Conservation (phyloP, 2,888 invertebrate genomes). For the Nemurella pictetii region DNA sequence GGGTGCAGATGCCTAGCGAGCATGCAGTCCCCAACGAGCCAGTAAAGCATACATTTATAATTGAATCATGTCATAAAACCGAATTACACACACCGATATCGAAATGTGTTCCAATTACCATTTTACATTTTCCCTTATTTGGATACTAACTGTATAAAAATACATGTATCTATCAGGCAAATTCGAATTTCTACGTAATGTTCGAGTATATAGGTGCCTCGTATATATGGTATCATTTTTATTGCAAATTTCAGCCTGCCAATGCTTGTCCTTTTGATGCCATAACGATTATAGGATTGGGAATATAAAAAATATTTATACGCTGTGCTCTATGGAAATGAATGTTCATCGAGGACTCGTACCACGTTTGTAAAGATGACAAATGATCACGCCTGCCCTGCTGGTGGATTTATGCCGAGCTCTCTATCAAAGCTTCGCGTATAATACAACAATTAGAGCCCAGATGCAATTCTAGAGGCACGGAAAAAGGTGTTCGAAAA, state of each 20-base stretch:
- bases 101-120: conserved; percentile 18
- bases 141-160: not conserved
- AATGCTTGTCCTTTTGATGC: conserved; percentile 12
- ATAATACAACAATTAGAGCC: conserved; percentile 3
- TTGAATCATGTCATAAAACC: conserved; percentile 17
- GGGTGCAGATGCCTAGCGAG: not conserved
- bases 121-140: conserved; percentile 8
- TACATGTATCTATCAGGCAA: not conserved
- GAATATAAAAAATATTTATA: not conserved
- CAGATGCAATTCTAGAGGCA: not conserved
- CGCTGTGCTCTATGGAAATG: conserved; percentile 7
- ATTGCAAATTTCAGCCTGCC: not conserved
- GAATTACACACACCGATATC: conserved; percentile 22
- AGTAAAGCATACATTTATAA: conserved; percentile 12
- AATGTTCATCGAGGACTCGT: conserved; percentile 2
- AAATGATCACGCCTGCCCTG: conserved; percentile 1
- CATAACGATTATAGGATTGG: conserved; percentile 16
- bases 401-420: conserved; percentile 6
- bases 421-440: not conserved
- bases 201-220: not conserved
- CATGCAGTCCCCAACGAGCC: conserved; percentile 10
- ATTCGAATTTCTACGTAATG: not conserved
- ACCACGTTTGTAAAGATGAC: conserved; percentile 15
- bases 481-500: not conserved
- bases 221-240: not conserved